Percentiles rank a stretch among this genome's conserved stretches.
Evolutionary conservation across 2,113 vertebrate species (phyloP).

Genomic region (Hiodon tergisus): DNA sequence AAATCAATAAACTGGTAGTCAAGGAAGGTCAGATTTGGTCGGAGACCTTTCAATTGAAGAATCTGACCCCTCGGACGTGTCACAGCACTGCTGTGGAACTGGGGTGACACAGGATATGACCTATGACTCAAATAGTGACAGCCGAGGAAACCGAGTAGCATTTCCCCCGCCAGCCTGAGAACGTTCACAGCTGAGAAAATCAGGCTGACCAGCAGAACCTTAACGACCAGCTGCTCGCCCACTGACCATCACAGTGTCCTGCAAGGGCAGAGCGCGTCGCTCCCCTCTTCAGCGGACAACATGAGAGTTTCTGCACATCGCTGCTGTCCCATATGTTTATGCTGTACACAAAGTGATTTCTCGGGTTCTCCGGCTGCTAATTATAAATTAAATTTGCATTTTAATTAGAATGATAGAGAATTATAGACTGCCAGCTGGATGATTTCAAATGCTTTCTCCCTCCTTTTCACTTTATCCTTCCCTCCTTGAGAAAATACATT

Average conservation of each 20-base stretch:
- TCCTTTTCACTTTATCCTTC: conserved; percentile 41
- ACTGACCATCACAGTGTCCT: conserved; percentile 38
- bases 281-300: conserved; percentile 51
- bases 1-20: conserved; percentile 89
- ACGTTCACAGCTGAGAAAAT: not conserved
- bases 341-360: conserved; percentile 88
- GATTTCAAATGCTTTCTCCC: conserved; percentile 85
- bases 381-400: conserved; percentile 99
- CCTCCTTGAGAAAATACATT: conserved; percentile 68
- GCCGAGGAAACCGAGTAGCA: conserved; percentile 66
- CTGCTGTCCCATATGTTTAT: conserved; percentile 93
- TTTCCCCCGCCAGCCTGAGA: conserved; percentile 8
- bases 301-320: conserved; percentile 53
- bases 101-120: conserved; percentile 68
- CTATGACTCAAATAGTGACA: conserved; percentile 78
- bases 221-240: conserved; percentile 34
- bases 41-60: conserved; percentile 81
- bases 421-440: conserved; percentile 99
- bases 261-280: conserved; percentile 37
- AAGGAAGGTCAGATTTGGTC: conserved; percentile 87
- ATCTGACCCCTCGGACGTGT: conserved; percentile 67
- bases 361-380: conserved; percentile 99
- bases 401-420: conserved; percentile 99
- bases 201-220: conserved; percentile 36
- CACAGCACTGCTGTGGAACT: conserved; percentile 60